Percentiles rank a stretch among this genome's conserved stretches.
phyloP scores from a whole-genome alignment of 64 coral and sea anemone species.

The Cladopsammia gracilis region DNA sequence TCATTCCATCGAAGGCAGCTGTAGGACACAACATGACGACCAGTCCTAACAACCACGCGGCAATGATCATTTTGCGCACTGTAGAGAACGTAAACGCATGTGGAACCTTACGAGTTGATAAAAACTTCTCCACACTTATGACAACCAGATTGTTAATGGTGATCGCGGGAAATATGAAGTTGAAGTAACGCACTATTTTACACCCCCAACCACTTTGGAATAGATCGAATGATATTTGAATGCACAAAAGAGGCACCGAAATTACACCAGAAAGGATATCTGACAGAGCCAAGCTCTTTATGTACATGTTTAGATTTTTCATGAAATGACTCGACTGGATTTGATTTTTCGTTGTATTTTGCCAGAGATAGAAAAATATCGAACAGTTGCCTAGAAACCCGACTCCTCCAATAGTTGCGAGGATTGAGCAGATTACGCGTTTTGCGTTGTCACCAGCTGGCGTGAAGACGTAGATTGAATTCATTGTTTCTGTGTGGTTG shows the following conservation, averaged over 20 bases:
- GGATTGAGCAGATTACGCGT: background rate
- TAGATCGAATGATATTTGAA: constrained; percentile 27
- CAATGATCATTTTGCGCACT: background rate
- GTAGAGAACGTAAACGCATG: background rate
- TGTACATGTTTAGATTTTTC: background rate
- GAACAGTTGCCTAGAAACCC: background rate
- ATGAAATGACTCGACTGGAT: background rate
- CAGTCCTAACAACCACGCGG: constrained; percentile 20
- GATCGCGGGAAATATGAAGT: constrained; percentile 22
- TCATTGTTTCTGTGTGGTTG: too few relatives aligned
- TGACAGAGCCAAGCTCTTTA: constrained; percentile 5
- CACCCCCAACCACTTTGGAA: constrained; percentile 42
- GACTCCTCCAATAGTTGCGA: background rate
- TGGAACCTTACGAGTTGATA: constrained; percentile 2
- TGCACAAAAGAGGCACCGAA: background rate
- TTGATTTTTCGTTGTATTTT: background rate
- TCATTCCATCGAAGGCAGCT: background rate
- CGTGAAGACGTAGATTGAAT: background rate
- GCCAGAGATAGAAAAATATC: background rate
- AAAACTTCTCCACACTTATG: constrained; percentile 41
- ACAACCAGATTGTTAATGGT: constrained; percentile 43
- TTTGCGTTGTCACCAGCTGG: background rate
- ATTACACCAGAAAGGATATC: background rate
- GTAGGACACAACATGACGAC: background rate
- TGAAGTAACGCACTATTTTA: constrained; percentile 11